Evolutionary conservation across 2,888 invertebrate genomes (phyloP), one percentile per base, ranked within the genome.

Genomic region (Cloeon dipterum): DNA sequence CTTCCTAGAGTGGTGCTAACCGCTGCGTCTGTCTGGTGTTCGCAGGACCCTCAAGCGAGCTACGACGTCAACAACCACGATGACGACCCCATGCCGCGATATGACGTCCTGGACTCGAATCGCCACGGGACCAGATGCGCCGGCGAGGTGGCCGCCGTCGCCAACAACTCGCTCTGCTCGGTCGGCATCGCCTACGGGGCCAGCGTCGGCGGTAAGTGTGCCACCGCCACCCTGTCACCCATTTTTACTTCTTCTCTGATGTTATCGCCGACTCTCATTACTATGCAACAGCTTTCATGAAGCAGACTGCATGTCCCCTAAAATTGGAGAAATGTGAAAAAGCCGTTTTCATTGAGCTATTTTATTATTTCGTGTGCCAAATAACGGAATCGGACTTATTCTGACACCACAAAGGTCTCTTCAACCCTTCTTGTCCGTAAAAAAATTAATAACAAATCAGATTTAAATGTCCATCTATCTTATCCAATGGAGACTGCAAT

Each of bases 31-130:
- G n/a, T n/a, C n/a, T n/a, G n/a, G n/a, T 46, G 43, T 45, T 49
- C 51, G 26, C 58, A 94, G 86, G 93, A 96, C 58, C 81, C 83
- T 0, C 68, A 77, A 58, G 94, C 94, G 26, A 93, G 93, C 25
- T 94, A 86, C 56, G 96, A 96, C 60, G 93, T 96, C 32, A 96
- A 98, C 55, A 82, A 78, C 43, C 81, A 89, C 53, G 96, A 98
- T 56, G 70, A 78, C 2, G 91, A 98, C 58, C 96, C 96, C 1
- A 89, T 86, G 70, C 96, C 96, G 1, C 71, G 94, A 44, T 98
- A 98, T 56, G 96, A 96, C 57, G 73, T 86, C 66, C 76, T 86
- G 38, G 93, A 96, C 61, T 91, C 93, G 40, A 96, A 96, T 60
- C 71, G 89, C 17, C 89, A 85, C 54, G 85, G 86, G 3, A 96